Evolutionary conservation across 2,797 vertebrate genomes (phyloP), one percentile per base, ranked within the genome.

Genomic region (Sus cebifrons): DNA sequence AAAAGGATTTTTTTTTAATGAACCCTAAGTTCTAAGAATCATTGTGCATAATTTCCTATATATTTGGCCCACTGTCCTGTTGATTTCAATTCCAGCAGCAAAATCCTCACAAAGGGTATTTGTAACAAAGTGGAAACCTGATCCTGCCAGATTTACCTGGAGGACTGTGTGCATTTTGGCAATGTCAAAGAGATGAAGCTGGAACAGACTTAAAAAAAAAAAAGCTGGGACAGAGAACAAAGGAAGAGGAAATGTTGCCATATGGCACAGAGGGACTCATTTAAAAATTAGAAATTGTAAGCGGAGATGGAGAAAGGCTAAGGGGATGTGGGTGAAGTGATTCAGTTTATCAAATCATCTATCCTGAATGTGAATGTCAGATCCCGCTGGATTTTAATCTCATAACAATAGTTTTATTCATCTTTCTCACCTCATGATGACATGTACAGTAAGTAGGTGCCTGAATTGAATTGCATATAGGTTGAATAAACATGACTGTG

Each of bases 211-310:
- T 81, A 14, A 21, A 56, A 56, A 78, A 75, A 65, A 74, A 95
- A 96, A 88, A 52, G 83, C 93, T 91, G 70, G 62, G 83, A 83
- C 56, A 62, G 36, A 95, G 79, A 93, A 96, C 44, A 95, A 93
- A 94, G 62, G 49, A 94, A 96, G 86, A 93, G 89, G 83, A 95
- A 86, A 93, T 85, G 54, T 54, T 91, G 77, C 94, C 92, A 91
- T 96, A 96, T 96, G 94, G 86, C 75, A 40, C 2, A 82, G n/a
- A 94, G 77, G 79, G 94, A 91, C 73, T 95, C 71, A 67, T 70
- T n/a, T 78, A 85, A 79, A 94, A 95, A 64, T 62, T 44, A 82
- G 23, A 71, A 44, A 74, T 90, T 25, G 54, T 95, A 86, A 77
- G 60, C 60, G 86, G 44, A 97, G 64, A 36, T 81, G 62, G 18